Evolutionary conservation across 2,888 invertebrate species (phyloP), one percentile per base, ranked within the genome.

Genomic region (Palloptera scutellata): DNA sequence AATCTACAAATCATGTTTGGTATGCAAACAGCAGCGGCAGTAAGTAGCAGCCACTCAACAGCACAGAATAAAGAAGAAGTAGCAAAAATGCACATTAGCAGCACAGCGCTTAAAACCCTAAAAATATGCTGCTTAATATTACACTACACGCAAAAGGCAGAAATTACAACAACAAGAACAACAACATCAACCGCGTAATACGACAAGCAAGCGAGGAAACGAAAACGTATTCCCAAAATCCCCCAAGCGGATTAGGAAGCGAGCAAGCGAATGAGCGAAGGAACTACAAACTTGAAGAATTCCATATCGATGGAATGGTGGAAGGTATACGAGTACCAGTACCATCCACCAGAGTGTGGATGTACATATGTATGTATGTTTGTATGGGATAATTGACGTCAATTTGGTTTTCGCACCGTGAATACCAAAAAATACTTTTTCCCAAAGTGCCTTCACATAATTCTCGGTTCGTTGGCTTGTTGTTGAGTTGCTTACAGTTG

Each of bases 391-490:
- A 85, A 85, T 85, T 85, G 85, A 82, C 85, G 85, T 85, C 85
- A 85, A 85, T 85, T 84, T 83, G 79, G 82, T 82, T 83, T 84
- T 85, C 85, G 83, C 84, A 83, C 84, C 80, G 83, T 80, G 84
- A 60, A 73, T 73, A 73, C 69, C 72, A 71, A 73, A 70, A 67
- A 65, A 69, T 60, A 30, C 6, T 4, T 30, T 30, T 30, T 30
- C 2, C 57, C 57, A 30, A 55, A 57, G 19, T 57, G 45, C 30
- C 30, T 30, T 30, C 6, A 30, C 30, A 30, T 30, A 30, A 30
- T 30, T 30, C 30, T 30, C 30, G 17, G 42, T 1, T 9, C 0
- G 41, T 8, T 42, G 58, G 51, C 11, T 43, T 40, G 20, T 43
- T 60, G 60, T 20, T 15, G 2, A 17, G 40, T 30, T 17, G 12